Conservation (phyloP, 2,888 invertebrate species). For the Melinaea marsaeus region DNA sequence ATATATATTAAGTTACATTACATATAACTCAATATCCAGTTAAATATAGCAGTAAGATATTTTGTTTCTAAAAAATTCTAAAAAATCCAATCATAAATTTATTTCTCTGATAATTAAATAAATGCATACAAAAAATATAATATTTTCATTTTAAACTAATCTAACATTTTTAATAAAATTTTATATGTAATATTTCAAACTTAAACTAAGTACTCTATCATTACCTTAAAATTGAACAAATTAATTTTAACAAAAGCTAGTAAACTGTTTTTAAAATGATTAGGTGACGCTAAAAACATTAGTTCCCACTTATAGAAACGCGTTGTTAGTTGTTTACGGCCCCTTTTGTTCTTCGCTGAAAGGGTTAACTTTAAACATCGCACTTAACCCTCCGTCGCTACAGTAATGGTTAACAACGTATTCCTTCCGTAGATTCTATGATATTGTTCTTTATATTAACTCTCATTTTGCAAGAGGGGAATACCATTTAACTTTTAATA, state of each 20-base stretch:
- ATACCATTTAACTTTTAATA: too few relatives aligned
- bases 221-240: too few relatives aligned
- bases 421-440: constrained; percentile 32
- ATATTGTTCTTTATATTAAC: constrained; percentile 16
- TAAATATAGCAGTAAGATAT: constrained; percentile 33
- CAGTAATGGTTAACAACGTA: constrained; percentile 48
- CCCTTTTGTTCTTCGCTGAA: constrained; percentile 59
- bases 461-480: neutral
- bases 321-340: constrained; percentile 45
- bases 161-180: neutral
- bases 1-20: too few relatives aligned
- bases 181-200: neutral
- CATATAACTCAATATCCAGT: constrained; percentile 44
- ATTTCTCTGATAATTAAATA: neutral
- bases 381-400: constrained; percentile 50
- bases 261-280: constrained; percentile 18
- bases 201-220: too few relatives aligned
- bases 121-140: neutral
- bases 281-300: constrained; percentile 27
- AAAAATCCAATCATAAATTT: neutral
- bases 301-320: constrained; percentile 32
- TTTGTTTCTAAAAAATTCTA: neutral
- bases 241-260: neutral
- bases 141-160: neutral
- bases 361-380: constrained; percentile 59